Base-by-base conservation (phyloP, 2,888 invertebrate genomes). In the Ceratothoa steindachneri region DNA sequence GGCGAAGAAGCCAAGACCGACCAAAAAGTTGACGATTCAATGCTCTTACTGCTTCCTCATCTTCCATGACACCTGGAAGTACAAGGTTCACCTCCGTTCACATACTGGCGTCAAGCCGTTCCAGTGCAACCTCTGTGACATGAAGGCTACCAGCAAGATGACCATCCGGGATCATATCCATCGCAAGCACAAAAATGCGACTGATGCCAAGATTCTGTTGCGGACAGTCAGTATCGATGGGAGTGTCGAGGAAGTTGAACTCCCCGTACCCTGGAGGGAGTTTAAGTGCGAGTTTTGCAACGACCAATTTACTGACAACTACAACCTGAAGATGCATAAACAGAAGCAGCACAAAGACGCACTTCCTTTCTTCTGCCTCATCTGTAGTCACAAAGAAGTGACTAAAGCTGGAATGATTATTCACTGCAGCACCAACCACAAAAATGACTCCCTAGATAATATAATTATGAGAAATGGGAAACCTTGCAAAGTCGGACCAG, bases 21-120 rank as follows among this genome's bases (percentile, higher is more conserved):
- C 74, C 22, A 72, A 72, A 1, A 69, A 69, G 28, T 77, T 79
- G 70, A 69, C 71, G 9, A 75, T 74, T 55, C 74, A 74, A 9
- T 79, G 79, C 51, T 30, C 79, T 30, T 71, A 76, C 31, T 79
- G 79, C 53, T 79, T 72, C 30, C 76, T 74, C 29, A 74, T 79
- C 3, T 79, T 76, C 71, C 75, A 79, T 68, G 79, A 79, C 67
- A 79, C 73, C 19, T 79, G 79, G 79, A 79, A 79, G 30, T 79
- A 79, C 30, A 79, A 76, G 55, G 76, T 79, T 3, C 79, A 79
- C 66, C 71, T 74, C 70, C 76, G 79, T 7, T 76, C 76, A 19
- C 79, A 79, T 41, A 79, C 79, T 3, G 79, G 79, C 29, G 74
- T 79, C 3, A 79, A 79, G 41, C 79, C 79, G 1, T 79, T 76